Evolutionary conservation across 2,113 vertebrate genomes (phyloP), one percentile per base, ranked within the genome.

Genomic region (Anas platyrhynchos): DNA sequence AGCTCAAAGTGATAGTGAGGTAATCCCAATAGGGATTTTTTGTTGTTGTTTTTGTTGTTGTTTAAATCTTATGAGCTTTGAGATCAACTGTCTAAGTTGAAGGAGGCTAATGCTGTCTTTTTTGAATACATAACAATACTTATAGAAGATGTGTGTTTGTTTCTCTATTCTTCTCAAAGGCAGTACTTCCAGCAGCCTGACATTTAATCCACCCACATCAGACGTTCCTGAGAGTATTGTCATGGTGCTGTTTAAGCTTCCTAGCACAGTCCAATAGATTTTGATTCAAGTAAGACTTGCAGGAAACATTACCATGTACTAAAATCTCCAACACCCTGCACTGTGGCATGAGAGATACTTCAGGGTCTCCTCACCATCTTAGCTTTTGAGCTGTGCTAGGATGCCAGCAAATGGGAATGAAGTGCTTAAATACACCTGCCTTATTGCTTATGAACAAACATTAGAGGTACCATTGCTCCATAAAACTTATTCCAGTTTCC

Each of bases 401-500:
- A 38, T 3, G 43, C 67, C n/a, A 58, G 21, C 3, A 16, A 29
- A 20, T 10, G 5, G 5, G 16, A 6, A 5, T 3, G 34, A 58
- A 25, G 10, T 16, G 5, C 46, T 75, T 32, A 56, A 15, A 59
- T 9, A 16, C 1, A 11, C 34, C 71, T 58, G 46, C 36, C 25
- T 29, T 62, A 16, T 2, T 58, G 34, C 43, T 65, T 46, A 69
- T 41, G 74, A 94, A 41, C 59, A 79, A 74, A 67, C 82, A 63
- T 82, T 87, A 72, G 10, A 93, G 72, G 61, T 86, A 75, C 66
- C 71, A 23, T 91, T 89, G 75, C 84, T 96, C 89, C 89, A 72
- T 91, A 88, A 89, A 66, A 86, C 84, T 94, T 94, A 92, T 93
- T 96, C 94, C 93, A 95, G 94, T 88, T 93, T 93, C 91, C 96